Evolutionary conservation across 2,888 invertebrate species (phyloP).

Genomic region (Drosophila mercatorum): DNA sequence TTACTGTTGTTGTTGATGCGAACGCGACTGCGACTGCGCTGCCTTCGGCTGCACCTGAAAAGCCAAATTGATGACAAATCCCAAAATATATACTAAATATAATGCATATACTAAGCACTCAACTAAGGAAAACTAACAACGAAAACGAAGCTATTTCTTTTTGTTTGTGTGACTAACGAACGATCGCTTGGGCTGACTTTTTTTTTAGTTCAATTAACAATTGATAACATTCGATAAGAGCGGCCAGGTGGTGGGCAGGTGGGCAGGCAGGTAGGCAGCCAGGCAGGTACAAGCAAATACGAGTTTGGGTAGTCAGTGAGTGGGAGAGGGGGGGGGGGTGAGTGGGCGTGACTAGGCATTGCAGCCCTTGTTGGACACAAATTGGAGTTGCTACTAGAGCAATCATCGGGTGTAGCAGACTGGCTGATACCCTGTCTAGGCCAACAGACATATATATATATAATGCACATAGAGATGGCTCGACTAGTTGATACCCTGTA

Average conservation of each 20-base stretch:
- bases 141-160: not conserved
- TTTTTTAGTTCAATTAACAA: slow-evolving; percentile 10
- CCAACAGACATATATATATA: not conserved
- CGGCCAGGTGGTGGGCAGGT: not conserved
- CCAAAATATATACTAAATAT: not conserved
- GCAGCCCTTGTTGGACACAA: not conserved
- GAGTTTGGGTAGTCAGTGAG: not conserved
- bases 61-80: slow-evolving; percentile 18
- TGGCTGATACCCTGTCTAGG: not conserved
- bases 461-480: too few relatives aligned
- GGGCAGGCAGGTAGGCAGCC: not conserved
- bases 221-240: slow-evolving; percentile 38
- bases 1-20: slow-evolving; percentile 49
- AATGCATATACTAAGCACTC: not conserved
- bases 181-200: slow-evolving; percentile 7
- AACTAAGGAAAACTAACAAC: not conserved
- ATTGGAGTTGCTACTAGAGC: not conserved
- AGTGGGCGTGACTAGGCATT: not conserved
- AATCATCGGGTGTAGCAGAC: not conserved
- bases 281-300: not conserved
- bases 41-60: slow-evolving; percentile 55
- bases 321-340: not conserved
- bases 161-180: slow-evolving; percentile 4
- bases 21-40: slow-evolving; percentile 33
- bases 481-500: not conserved